Percentiles rank a stretch among this genome's conserved stretches.
Evolutionary conservation across 1,140 invertebrate genomes (phyloP).

Genomic region (Hetaerina americana): DNA sequence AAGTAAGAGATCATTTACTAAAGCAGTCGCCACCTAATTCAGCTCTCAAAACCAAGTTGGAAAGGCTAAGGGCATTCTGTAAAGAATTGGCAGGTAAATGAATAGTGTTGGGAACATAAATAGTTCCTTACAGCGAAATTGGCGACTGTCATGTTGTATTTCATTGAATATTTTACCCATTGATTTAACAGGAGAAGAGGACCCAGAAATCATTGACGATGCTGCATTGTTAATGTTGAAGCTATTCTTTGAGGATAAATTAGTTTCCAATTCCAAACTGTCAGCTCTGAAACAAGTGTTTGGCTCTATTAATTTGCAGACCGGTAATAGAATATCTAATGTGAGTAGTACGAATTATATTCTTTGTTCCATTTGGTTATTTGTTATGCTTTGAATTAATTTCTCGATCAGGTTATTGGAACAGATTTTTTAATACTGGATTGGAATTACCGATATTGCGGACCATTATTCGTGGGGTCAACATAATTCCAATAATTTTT

Average conservation of each 20-base stretch:
- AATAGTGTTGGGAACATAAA: too few relatives aligned
- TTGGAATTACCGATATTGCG: too few relatives aligned
- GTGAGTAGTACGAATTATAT: too few relatives aligned
- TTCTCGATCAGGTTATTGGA: too few relatives aligned
- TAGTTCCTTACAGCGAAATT: too few relatives aligned
- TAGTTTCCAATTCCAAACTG: slow-evolving; percentile 39
- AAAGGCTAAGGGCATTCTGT: not conserved
- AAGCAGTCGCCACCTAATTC: not conserved
- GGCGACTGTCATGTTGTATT: too few relatives aligned
- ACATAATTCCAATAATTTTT: too few relatives aligned
- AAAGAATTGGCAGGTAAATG: slow-evolving; percentile 1
- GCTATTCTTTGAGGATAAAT: slow-evolving; percentile 43
- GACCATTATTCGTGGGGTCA: too few relatives aligned
- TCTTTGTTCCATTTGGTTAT: too few relatives aligned
- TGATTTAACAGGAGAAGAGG: slow-evolving; percentile 30
- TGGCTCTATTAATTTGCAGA: slow-evolving; percentile 32
- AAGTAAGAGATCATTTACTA: not conserved
- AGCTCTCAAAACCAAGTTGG: not conserved
- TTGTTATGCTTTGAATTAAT: too few relatives aligned
- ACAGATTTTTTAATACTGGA: too few relatives aligned
- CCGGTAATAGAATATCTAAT: slow-evolving; percentile 37
- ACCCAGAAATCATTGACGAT: slow-evolving; percentile 43
- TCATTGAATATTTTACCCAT: too few relatives aligned
- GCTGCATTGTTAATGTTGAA: slow-evolving; percentile 42
- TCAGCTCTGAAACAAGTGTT: slow-evolving; percentile 39